Conservation (phyloP, 2,797 vertebrate species). For the Eospalax fontanierii region DNA sequence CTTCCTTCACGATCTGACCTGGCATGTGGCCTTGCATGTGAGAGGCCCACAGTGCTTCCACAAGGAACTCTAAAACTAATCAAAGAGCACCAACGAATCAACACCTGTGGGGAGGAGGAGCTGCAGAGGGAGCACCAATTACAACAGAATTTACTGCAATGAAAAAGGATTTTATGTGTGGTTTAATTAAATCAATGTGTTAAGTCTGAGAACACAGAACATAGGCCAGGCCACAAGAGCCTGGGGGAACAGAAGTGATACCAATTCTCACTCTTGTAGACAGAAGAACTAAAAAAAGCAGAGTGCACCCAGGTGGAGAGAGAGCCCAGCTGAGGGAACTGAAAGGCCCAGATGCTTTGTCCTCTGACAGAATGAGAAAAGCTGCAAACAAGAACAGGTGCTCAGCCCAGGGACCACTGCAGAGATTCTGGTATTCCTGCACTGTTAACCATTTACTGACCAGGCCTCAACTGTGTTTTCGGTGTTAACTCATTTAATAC, state of each 20-base stretch:
- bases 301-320: no score
- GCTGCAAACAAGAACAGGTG: neutral
- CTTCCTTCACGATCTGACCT: no score
- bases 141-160: rapidly evolving
- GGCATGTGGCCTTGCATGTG: neutral
- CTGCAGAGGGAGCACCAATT: no score
- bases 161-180: neutral
- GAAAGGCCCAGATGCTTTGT: no score
- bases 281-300: neutral
- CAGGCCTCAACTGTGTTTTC: rapidly evolving
- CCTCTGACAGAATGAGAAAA: neutral
- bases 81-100: neutral
- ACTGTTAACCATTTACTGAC: neutral
- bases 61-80: no score
- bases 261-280: neutral
- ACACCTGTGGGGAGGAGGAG: no score
- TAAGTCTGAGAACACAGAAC: neutral
- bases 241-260: neutral
- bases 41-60: neutral
- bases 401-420: no score
- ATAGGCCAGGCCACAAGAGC: neutral
- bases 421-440: no score
- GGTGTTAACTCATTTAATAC: neutral
- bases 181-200: neutral
- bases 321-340: neutral